phyloP scores from a whole-genome alignment of 1,140 invertebrate species.

The Aphelinus atriplicis region DNA sequence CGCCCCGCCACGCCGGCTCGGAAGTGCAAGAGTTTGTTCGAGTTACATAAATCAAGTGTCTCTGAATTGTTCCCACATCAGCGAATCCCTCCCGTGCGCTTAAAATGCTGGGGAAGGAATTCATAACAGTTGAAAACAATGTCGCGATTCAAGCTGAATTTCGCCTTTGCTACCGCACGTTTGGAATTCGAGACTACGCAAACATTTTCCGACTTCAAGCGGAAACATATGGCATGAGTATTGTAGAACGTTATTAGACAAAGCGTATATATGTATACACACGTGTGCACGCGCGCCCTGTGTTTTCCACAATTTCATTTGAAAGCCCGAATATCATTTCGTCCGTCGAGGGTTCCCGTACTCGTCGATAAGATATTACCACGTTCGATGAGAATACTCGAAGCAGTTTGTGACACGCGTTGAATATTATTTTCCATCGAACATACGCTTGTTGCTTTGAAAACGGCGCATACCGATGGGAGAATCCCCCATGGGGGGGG shows the following conservation, averaged over 20 bases:
- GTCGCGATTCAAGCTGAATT: conserved; percentile 40
- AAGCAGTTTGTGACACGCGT: too few species aligned
- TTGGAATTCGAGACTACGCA: not conserved
- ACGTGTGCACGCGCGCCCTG: not conserved
- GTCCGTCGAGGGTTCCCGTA: too few species aligned
- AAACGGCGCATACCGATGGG: too few species aligned
- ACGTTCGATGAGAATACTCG: too few species aligned
- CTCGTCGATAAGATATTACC: too few species aligned
- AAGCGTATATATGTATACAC: not conserved
- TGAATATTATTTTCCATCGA: too few species aligned
- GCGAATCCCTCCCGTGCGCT: conserved; percentile 22
- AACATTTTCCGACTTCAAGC: too few species aligned
- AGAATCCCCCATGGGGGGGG: too few species aligned
- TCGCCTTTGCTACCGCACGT: not conserved
- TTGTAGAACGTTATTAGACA: not conserved
- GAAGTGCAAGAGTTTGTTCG: conserved; percentile 21
- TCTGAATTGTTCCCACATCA: conserved; percentile 32
- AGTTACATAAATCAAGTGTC: conserved; percentile 37
- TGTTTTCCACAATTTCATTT: too few species aligned
- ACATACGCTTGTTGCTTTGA: too few species aligned
- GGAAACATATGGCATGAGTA: too few species aligned
- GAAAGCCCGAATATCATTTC: too few species aligned
- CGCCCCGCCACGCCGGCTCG: not conserved
- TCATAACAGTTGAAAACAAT: conserved; percentile 39
- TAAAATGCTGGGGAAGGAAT: not conserved